Evolutionary conservation across 2,888 invertebrate species (phyloP), one percentile per base, ranked within the genome.

Genomic region (Lasioglossum leucozonium): DNA sequence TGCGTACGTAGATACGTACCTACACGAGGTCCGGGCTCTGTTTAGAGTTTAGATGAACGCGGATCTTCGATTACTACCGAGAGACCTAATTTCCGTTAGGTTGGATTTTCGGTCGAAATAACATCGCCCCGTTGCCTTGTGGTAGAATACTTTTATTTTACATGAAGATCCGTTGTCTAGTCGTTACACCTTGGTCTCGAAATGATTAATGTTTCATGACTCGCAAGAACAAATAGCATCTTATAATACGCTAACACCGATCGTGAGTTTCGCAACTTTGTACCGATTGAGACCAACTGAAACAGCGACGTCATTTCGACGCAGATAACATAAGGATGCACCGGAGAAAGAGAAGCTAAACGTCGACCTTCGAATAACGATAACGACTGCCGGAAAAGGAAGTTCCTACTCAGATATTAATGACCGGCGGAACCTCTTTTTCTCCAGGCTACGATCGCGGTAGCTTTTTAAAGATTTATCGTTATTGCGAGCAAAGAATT

Each of bases 331-430:
- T 79, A 88, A 85, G 65, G 77, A 82, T 37, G 74, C 84, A 37
- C 65, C n/a, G 67, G 51, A 51, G 71, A 88, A 89, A 87, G 79
- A 81, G 84, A 85, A 40, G 73, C 73, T 55, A 81, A 51, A 86
- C 83, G 76, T 77, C 74, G 87, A 84, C 81, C 82, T 85, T 85
- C 81, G 82, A 88, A 88, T 71, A 51, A 83, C 81, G 90, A 90
- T 90, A 90, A 89, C 85, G 83, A 86, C 83, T 62, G 18, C 81
- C 87, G 90, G 90, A 90, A 90, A 71, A 76, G 82, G 83, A 89
- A 89, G 84, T 87, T 85, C 83, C 89, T 84, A 84, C 84, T 90
- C 90, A 86, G 86, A 81, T 86, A 83, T 86, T 90, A 90, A 90
- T 82, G 86, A 87, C 87, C 86, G 80, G 34, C 79, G 67, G 74